A percentile compares a stretch with the other conserved stretches of the same genome.
Evolutionary conservation across 2,113 vertebrate species (phyloP).

Genomic region (Tragelaphus imberbis): DNA sequence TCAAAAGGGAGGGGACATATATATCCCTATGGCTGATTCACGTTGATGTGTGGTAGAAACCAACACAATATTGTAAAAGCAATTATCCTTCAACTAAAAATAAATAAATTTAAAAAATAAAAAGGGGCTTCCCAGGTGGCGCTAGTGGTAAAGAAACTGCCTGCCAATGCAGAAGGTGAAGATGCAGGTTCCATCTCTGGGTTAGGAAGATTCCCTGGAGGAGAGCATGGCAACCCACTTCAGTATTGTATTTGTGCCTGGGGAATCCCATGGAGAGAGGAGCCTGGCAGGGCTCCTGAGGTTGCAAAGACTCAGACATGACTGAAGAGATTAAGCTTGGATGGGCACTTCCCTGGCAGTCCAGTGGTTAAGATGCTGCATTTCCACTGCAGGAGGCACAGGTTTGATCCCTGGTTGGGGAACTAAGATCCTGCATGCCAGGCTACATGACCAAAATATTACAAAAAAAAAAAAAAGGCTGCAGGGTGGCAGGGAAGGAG

Average conservation of each 20-base stretch:
- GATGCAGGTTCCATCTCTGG: not conserved
- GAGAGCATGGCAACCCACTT: not conserved
- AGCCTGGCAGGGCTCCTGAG: not conserved
- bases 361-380: not conserved
- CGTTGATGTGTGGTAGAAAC: not conserved
- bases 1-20: not conserved
- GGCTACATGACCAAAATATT: not conserved
- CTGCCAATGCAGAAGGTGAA: not conserved
- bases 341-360: not conserved
- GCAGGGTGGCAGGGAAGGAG: not conserved
- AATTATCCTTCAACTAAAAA: not conserved
- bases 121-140: not conserved
- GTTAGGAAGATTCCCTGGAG: not conserved
- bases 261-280: not conserved
- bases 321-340: not conserved
- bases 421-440: not conserved
- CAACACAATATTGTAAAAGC: not conserved
- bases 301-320: not conserved
- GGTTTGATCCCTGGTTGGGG: not conserved
- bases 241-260: not conserved
- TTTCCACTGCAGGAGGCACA: not conserved
- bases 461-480: not conserved
- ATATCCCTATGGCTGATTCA: not conserved
- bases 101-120: not conserved
- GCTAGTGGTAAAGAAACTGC: not conserved